phyloP scores from a whole-genome alignment of 2,888 invertebrate genomes.

The Harpalus rufipes region DNA sequence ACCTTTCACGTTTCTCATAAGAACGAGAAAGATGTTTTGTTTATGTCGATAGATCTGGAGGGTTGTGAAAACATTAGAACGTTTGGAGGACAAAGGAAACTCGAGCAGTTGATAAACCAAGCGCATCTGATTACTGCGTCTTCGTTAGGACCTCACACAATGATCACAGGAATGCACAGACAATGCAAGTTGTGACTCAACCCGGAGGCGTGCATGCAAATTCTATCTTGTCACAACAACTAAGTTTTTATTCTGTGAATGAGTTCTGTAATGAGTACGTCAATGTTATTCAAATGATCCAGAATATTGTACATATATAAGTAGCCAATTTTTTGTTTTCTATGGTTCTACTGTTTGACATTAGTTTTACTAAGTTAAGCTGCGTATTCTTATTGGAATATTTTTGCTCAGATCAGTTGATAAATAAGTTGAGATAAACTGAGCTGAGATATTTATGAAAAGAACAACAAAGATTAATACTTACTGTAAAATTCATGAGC shows the following conservation, averaged over 20 bases:
- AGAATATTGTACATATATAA: too few species aligned
- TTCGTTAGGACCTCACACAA: slow-evolving; percentile 45
- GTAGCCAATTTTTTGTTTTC: too few species aligned
- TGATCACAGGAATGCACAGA: slow-evolving; percentile 29
- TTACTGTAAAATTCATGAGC: too few species aligned
- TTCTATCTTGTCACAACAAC: not conserved
- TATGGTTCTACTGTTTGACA: too few species aligned
- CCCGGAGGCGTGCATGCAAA: slow-evolving; percentile 25
- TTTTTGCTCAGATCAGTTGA: too few species aligned
- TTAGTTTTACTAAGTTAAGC: too few species aligned
- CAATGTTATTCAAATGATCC: too few species aligned
- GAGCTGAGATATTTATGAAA: too few species aligned
- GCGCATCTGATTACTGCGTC: slow-evolving; percentile 43
- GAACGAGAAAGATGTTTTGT: slow-evolving; percentile 10
- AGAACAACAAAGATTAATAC: too few species aligned
- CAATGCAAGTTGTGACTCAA: slow-evolving; percentile 1
- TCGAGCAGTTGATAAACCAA: slow-evolving; percentile 39
- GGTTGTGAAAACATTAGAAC: slow-evolving; percentile 32
- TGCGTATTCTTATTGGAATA: too few species aligned
- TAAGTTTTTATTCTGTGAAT: not conserved
- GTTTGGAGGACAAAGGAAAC: slow-evolving; percentile 30
- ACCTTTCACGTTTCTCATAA: slow-evolving; percentile 39
- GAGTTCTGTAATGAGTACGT: not conserved
- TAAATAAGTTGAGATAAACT: too few species aligned
- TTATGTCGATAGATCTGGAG: slow-evolving; percentile 5